phyloP scores from a whole-genome alignment of 2,797 vertebrate genomes.

The Lepus oiostolus region DNA sequence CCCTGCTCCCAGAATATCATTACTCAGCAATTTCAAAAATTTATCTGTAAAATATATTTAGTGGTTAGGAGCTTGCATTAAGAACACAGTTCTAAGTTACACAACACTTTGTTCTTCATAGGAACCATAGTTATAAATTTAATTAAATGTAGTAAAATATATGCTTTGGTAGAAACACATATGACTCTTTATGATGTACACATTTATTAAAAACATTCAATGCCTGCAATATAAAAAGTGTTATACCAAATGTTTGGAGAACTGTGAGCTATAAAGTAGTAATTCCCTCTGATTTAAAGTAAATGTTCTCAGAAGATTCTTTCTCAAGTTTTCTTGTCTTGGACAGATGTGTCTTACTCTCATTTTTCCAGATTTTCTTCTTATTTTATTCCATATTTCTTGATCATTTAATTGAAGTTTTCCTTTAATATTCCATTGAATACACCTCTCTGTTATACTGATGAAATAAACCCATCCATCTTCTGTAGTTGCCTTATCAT shows the following conservation, averaged over 20 bases:
- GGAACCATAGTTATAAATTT: background rate
- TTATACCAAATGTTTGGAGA: background rate
- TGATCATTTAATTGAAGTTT: background rate
- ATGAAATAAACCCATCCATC: background rate
- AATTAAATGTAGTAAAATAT: background rate
- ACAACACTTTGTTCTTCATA: background rate
- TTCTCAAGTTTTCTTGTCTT: background rate
- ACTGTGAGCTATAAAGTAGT: background rate
- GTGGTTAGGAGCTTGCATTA: background rate
- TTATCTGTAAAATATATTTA: background rate
- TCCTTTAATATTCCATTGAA: background rate
- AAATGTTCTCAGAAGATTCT: background rate
- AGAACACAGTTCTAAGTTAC: background rate
- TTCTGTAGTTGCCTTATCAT: background rate
- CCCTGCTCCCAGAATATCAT: background rate
- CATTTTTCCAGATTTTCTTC: background rate
- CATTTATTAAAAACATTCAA: conserved; percentile 26
- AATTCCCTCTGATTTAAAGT: background rate
- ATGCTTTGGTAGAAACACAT: background rate
- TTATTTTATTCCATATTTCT: background rate
- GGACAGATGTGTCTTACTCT: background rate
- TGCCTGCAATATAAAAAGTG: background rate
- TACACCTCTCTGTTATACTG: background rate
- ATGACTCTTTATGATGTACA: background rate
- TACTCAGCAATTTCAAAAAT: conserved; percentile 26